Conservation (phyloP, 92 coral and sea anemone genomes). For the Phenganax subtilis region DNA sequence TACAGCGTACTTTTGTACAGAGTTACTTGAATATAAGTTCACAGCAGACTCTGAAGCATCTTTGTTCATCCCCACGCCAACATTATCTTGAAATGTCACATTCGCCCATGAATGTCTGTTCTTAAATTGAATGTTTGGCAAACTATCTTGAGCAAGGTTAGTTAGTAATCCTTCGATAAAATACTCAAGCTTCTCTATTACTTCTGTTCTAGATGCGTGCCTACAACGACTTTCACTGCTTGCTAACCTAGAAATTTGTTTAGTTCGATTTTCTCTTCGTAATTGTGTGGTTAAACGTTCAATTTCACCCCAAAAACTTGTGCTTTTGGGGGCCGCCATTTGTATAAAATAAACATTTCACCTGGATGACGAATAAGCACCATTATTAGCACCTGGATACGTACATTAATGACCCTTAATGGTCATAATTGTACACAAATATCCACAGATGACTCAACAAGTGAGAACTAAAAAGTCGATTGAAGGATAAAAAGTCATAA, state of each 20-base stretch:
- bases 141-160: constrained; percentile 49
- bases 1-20: constrained; percentile 81
- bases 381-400: too few species aligned
- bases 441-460: too few species aligned
- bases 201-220: constrained; percentile 55
- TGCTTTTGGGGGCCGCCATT: constrained; percentile 8
- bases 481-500: too few species aligned
- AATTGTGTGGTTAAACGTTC: constrained; percentile 16
- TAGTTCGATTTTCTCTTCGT: constrained; percentile 26
- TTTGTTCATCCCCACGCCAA: constrained; percentile 85
- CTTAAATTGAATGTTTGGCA: constrained; percentile 67
- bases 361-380: neutral
- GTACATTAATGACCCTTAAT: too few species aligned
- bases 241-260: neutral
- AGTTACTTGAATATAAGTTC: constrained; percentile 59
- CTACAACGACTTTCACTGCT: neutral
- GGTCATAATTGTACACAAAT: too few species aligned
- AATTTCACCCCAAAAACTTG: constrained; percentile 29
- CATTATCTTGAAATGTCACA: constrained; percentile 61
- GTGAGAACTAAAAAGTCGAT: too few species aligned
- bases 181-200: constrained; percentile 60
- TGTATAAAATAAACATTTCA: neutral
- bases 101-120: constrained; percentile 83
- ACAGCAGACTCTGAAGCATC: constrained; percentile 52
- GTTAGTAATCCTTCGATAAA: constrained; percentile 52